Conservation (phyloP, 2,797 vertebrate genomes). For the Adelosebastes latens region DNA sequence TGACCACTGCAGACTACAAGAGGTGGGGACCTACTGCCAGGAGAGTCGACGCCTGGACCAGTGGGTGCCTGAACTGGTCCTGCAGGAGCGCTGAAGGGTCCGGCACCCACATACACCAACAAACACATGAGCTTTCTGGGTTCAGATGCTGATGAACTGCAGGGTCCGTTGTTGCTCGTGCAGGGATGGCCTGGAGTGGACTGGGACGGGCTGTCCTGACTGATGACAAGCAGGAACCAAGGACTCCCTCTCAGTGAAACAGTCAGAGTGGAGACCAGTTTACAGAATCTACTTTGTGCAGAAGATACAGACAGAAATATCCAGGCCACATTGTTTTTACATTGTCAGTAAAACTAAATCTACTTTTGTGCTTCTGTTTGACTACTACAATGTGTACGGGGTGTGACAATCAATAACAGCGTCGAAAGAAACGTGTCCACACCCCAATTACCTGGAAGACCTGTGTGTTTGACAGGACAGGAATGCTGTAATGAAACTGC, state of each 20-base stretch:
- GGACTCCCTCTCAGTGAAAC: slow-evolving; percentile 14
- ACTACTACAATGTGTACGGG: slow-evolving; percentile 5
- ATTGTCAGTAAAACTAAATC: slow-evolving; percentile 10
- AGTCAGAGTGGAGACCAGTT: slow-evolving; percentile 12
- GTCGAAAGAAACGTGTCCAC: slow-evolving; percentile 28
- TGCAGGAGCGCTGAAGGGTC: slow-evolving; percentile 87
- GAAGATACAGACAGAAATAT: slow-evolving; percentile 13
- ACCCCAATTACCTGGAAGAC: slow-evolving; percentile 40
- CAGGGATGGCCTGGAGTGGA: slow-evolving; percentile 11
- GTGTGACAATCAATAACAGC: slow-evolving; percentile 13
- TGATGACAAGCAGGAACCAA: slow-evolving; percentile 6
- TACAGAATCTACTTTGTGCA: slow-evolving; percentile 19
- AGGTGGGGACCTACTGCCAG: slow-evolving; percentile 89
- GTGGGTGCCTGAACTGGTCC: slow-evolving; percentile 89
- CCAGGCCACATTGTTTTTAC: slow-evolving; percentile 7
- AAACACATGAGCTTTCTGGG: slow-evolving; percentile 21
- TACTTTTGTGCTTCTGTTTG: slow-evolving; percentile 5
- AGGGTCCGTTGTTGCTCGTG: slow-evolving; percentile 23
- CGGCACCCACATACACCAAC: background rate
- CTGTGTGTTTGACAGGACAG: slow-evolving; percentile 34
- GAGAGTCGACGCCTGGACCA: slow-evolving; percentile 90
- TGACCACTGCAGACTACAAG: slow-evolving; percentile 86
- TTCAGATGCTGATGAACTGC: slow-evolving; percentile 40
- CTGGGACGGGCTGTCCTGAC: background rate
- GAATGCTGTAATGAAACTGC: slow-evolving; percentile 65